Evolutionary conservation across 2,888 invertebrate genomes (phyloP), one percentile per base, ranked within the genome.

Genomic region (Phymatocera aterrima): DNA sequence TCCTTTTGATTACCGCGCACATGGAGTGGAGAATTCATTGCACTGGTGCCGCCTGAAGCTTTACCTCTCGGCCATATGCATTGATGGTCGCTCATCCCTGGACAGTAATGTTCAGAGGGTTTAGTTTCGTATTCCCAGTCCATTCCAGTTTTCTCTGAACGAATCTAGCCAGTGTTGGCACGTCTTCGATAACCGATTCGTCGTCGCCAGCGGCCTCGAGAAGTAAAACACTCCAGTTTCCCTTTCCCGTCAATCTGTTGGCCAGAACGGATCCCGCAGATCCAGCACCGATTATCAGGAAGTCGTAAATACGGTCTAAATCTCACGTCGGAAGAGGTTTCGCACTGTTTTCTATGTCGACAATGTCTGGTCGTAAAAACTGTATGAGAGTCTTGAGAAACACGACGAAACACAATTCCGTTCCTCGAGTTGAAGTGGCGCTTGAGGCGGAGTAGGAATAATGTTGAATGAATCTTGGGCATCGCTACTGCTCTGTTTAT

Each of bases 121-220:
- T 97, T 97, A 3, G 96, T 96, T 90, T 97, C 96, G 89, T 96
- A 97, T 85, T 96, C 94, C 97, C 97, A 97, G 89, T 97, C 97
- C 79, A 97, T 91, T 86, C 95, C 94, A 82, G 96, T 96, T 70
- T 87, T 90, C n/a, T n/a, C 89, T 96, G 96, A 78, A 97, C 91
- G 86, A 95, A 96, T 0, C 95, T 96, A 0, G 96, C 96, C 89
- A 96, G 92, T 6, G 96, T 91, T 0, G 96, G 97, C 2, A 97
- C 96, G 87, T 97, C 96, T 0, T 96, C 96, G 85, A 96, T 94
- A 89, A 96, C 96, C 0, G 96, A 96, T 91, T 97, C 96, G 91
- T 96, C 96, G 0, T 95, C 95, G 1, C 96, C 96, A 0, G 96
- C n/a, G n/a, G n/a, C 96, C 90, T 96, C 96, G 80, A 96, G 87